Evolutionary conservation across 1,140 invertebrate species (phyloP).

Genomic region (Achroia grisella): DNA sequence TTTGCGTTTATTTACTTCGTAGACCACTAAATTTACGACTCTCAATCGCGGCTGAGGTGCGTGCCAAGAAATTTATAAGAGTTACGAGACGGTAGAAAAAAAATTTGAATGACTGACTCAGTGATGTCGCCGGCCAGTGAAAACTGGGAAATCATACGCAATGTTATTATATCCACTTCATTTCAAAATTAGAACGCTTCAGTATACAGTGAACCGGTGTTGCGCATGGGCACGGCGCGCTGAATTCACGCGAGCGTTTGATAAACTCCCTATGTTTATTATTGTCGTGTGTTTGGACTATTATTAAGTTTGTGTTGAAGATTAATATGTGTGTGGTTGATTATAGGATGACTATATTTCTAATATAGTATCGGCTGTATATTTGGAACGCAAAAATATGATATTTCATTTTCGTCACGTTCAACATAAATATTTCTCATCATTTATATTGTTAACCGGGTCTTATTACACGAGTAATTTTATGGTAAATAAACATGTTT

Average conservation of each 20-base stretch:
- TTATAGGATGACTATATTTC: no score
- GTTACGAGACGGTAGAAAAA: background rate
- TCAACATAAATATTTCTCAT: no score
- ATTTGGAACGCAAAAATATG: no score
- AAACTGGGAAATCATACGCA: constrained; percentile 60
- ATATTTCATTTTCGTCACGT: no score
- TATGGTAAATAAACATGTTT: no score
- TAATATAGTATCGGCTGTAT: no score
- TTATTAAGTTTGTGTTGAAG: no score
- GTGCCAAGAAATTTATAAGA: constrained; percentile 7
- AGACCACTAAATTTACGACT: background rate
- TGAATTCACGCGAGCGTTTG: background rate
- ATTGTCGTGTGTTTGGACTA: background rate
- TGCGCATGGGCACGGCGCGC: constrained; percentile 41
- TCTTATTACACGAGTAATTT: no score
- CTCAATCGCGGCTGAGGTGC: background rate
- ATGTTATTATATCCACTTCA: constrained; percentile 63
- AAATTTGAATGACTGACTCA: constrained; percentile 45
- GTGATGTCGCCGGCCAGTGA: constrained; percentile 31
- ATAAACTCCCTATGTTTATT: background rate
- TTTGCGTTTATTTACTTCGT: background rate
- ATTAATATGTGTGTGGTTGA: no score
- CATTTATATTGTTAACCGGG: no score
- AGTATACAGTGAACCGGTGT: constrained; percentile 12
- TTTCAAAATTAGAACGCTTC: constrained; percentile 62